These are phyloP conservation scores for Dromococcyx pavoninus DNA, from an alignment of 2,797 vertebrate genomes.

Conservation along the genomic window DNA sequence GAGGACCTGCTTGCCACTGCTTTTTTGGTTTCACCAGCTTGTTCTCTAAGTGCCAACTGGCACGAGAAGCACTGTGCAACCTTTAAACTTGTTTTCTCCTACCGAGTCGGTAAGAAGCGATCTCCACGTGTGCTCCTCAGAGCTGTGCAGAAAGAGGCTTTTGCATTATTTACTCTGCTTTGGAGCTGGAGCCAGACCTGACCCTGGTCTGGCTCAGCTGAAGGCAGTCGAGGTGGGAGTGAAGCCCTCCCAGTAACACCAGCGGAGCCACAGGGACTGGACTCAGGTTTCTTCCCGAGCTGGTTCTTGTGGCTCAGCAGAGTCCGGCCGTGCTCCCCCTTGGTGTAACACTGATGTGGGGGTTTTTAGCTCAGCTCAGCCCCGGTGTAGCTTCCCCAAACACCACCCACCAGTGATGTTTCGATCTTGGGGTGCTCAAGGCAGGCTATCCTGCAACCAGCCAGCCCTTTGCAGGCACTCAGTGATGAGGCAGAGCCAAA, in stretches of 20 bases:
- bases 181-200: conserved; percentile 11
- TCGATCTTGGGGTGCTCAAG: background rate
- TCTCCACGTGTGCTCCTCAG: background rate
- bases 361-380: background rate
- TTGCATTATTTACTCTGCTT: conserved; percentile 34
- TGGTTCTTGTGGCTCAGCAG: conserved; percentile 5
- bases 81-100: background rate
- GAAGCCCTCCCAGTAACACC: background rate
- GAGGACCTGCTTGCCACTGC: background rate
- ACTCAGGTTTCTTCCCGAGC: background rate
- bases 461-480: background rate
- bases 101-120: background rate
- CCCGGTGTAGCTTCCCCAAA: background rate
- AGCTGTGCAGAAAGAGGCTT: background rate
- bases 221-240: background rate
- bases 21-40: background rate
- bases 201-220: background rate
- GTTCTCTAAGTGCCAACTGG: background rate
- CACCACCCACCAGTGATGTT: background rate
- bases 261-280: background rate
- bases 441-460: background rate
- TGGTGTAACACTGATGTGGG: background rate
- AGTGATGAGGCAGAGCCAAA: background rate
- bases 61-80: background rate
- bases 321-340: background rate